phyloP scores from a whole-genome alignment of 2,113 vertebrate genomes.

The Sorex araneus region DNA sequence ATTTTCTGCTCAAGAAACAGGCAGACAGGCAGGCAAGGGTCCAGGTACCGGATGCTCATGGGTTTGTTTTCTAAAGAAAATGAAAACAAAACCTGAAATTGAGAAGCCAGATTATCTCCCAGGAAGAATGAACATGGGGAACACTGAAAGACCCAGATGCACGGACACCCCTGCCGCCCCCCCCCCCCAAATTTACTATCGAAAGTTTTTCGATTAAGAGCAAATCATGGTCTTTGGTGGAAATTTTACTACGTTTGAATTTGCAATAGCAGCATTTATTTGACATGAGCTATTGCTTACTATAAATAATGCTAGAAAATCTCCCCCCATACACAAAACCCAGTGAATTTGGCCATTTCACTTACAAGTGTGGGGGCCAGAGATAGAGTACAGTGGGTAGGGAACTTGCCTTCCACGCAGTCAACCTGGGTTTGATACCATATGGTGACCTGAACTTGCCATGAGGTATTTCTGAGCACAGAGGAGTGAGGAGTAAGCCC shows the following conservation, averaged over 20 bases:
- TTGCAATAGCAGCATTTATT: not conserved
- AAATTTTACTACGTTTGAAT: not conserved
- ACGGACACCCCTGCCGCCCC: no score
- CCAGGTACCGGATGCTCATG: not conserved
- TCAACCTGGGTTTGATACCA: no score
- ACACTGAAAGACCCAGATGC: not conserved
- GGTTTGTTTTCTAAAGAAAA: not conserved
- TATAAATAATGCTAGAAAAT: not conserved
- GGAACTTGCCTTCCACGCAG: no score
- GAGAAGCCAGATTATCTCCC: no score
- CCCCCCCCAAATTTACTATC: no score
- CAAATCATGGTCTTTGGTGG: not conserved
- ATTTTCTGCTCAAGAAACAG: slow-evolving; percentile 21
- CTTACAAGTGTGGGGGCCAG: not conserved
- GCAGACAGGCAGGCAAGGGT: not conserved
- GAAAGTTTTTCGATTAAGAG: not conserved
- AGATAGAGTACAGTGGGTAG: no score
- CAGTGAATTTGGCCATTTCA: not conserved
- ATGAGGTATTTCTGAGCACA: no score
- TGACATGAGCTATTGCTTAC: not conserved
- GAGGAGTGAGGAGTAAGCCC: no score
- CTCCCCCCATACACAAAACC: not conserved
- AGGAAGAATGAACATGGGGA: no score
- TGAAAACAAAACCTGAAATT: not conserved
- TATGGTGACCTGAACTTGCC: no score